Evolutionary conservation across 2,888 invertebrate species (phyloP).

Genomic region (Apeira syringaria): DNA sequence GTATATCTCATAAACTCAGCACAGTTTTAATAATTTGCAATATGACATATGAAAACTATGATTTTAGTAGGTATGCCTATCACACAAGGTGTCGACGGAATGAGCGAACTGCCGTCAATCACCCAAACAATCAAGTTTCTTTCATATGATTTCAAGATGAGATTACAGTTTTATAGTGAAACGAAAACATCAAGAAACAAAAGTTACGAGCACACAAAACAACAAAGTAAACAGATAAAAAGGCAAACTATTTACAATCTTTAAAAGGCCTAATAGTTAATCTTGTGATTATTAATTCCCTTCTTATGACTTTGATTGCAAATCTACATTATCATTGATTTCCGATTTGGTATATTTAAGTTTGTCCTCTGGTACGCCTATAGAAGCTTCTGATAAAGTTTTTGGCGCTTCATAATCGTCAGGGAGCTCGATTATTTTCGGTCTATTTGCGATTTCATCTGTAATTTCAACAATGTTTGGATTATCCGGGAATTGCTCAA

Average conservation of each 20-base stretch:
- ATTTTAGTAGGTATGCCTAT: too few relatives aligned
- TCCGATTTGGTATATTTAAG: conserved; percentile 7
- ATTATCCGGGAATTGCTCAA: conserved; percentile 3
- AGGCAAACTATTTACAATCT: conserved; percentile 18
- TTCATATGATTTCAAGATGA: not conserved
- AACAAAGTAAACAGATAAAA: too few relatives aligned
- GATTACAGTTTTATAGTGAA: conserved; percentile 3
- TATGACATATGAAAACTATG: too few relatives aligned
- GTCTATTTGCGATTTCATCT: conserved; percentile 7
- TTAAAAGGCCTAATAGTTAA: conserved; percentile 1
- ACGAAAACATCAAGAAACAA: too few relatives aligned
- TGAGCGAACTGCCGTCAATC: too few relatives aligned
- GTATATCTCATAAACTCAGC: too few relatives aligned
- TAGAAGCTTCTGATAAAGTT: not conserved
- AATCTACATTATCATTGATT: conserved; percentile 1
- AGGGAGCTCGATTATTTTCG: conserved; percentile 14
- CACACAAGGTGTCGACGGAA: too few relatives aligned
- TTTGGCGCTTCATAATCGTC: not conserved
- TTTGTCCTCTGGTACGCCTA: conserved; percentile 2
- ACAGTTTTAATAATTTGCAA: too few relatives aligned
- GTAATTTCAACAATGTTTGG: conserved; percentile 4
- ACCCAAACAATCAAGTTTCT: too few relatives aligned
- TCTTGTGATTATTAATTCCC: conserved; percentile 6
- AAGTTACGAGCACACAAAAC: conserved; percentile 9
- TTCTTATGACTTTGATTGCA: conserved; percentile 1